A percentile compares a stretch with the other conserved stretches of the same genome.
Evolutionary conservation across 2,888 invertebrate species (phyloP).

Genomic region (Bembecia ichneumoniformis): DNA sequence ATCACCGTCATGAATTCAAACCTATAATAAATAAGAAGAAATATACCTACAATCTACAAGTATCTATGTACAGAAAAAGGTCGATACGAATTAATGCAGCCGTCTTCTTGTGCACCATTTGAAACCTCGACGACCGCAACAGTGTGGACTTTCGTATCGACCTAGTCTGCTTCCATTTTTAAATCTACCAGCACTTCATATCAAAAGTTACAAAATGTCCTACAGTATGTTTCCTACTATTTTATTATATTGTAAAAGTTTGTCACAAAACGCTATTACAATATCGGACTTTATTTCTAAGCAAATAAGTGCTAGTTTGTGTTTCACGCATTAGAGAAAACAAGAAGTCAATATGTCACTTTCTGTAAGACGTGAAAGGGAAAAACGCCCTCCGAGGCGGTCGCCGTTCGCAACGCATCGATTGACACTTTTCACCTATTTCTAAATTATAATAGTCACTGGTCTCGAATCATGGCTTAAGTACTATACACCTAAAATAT

Average conservation of each 20-base stretch:
- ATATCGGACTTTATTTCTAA: slow-evolving; percentile 48
- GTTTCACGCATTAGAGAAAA: slow-evolving; percentile 58
- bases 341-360: slow-evolving; percentile 49
- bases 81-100: slow-evolving; percentile 66
- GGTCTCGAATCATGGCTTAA: slow-evolving; percentile 73
- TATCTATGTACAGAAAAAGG: slow-evolving; percentile 40
- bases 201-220: slow-evolving; percentile 69
- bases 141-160: slow-evolving; percentile 60
- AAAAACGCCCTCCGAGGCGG: slow-evolving; percentile 55
- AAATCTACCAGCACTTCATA: slow-evolving; percentile 66
- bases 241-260: slow-evolving; percentile 52
- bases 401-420: slow-evolving; percentile 28
- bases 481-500: slow-evolving; percentile 73
- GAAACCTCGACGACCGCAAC: slow-evolving; percentile 38
- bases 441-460: slow-evolving; percentile 71
- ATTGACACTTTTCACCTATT: slow-evolving; percentile 35
- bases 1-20: slow-evolving; percentile 29
- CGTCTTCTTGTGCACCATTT: slow-evolving; percentile 29
- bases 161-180: slow-evolving; percentile 48
- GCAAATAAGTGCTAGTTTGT: slow-evolving; percentile 47
- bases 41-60: slow-evolving; percentile 63
- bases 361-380: slow-evolving; percentile 56
- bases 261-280: slow-evolving; percentile 52
- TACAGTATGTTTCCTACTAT: slow-evolving; percentile 49
- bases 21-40: slow-evolving; percentile 60